These are phyloP conservation scores for Diplogasteroides magnus DNA, from an alignment of 1,140 invertebrate genomes.

Conservation along the genomic window DNA sequence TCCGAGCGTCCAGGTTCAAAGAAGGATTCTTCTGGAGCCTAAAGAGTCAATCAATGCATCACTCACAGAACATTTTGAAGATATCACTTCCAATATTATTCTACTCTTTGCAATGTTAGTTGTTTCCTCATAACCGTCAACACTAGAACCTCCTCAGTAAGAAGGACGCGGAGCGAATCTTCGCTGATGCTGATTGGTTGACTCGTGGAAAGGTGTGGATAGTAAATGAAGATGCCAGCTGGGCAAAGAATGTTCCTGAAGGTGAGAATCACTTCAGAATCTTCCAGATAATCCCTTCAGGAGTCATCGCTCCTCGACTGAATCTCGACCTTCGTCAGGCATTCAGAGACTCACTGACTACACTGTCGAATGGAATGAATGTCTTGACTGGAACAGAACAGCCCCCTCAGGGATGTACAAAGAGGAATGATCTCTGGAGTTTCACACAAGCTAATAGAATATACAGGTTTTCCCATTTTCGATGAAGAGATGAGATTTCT, in stretches of 20 bases:
- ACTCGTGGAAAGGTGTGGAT: slow-evolving; percentile 47
- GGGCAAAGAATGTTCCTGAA: slow-evolving; percentile 40
- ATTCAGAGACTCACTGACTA: slow-evolving; percentile 6
- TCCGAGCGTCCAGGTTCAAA: slow-evolving; percentile 40
- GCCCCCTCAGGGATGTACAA: slow-evolving; percentile 11
- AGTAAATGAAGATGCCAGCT: slow-evolving; percentile 42
- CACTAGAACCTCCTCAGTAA: slow-evolving; percentile 35
- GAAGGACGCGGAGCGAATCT: slow-evolving; percentile 18
- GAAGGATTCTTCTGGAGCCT: slow-evolving; percentile 38
- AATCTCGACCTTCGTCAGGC: slow-evolving; percentile 14
- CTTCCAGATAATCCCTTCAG: neutral
- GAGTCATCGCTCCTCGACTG: slow-evolving; percentile 19
- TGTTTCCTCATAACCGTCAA: neutral
- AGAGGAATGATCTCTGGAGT: slow-evolving; percentile 15
- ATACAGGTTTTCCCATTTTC: neutral
- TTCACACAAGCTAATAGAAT: too few relatives aligned
- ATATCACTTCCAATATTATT: slow-evolving; percentile 48
- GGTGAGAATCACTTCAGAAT: slow-evolving; percentile 17
- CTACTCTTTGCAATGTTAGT: slow-evolving; percentile 42
- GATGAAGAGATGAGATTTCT: neutral
- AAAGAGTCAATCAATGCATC: slow-evolving; percentile 21
- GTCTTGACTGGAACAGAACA: neutral
- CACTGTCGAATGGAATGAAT: slow-evolving; percentile 2
- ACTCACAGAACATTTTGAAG: slow-evolving; percentile 39
- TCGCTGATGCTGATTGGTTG: slow-evolving; percentile 25